A percentile compares a stretch with the other conserved stretches of the same genome.
These are phyloP conservation scores for Sitodiplosis mosellana DNA, from an alignment of 1,140 invertebrate genomes.

Conservation along the genomic window DNA sequence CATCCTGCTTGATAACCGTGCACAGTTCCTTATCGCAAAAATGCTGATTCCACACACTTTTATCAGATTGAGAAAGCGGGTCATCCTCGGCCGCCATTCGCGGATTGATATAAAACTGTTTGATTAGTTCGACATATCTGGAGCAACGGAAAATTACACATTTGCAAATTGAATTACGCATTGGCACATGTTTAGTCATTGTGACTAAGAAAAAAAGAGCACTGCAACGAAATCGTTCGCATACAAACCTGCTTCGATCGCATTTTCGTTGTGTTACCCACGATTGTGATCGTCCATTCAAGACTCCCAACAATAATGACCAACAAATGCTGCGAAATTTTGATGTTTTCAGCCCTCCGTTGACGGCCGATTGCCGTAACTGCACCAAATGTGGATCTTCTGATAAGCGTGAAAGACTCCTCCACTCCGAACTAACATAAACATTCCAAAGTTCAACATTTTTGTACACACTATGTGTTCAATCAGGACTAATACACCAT, in stretches of 20 bases:
- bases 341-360: slow-evolving; percentile 25
- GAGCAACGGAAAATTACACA: neutral
- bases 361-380: slow-evolving; percentile 19
- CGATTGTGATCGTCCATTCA: slow-evolving; percentile 13
- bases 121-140: slow-evolving; percentile 19
- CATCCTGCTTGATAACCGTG: slow-evolving; percentile 56
- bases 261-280: slow-evolving; percentile 19
- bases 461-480: too few species aligned
- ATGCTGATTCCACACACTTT: slow-evolving; percentile 66
- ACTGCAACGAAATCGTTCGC: too few species aligned
- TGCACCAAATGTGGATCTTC: slow-evolving; percentile 13
- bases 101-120: slow-evolving; percentile 21
- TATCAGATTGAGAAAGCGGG: slow-evolving; percentile 18
- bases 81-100: slow-evolving; percentile 13
- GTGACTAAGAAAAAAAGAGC: too few species aligned
- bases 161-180: too few species aligned
- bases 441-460: too few species aligned
- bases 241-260: slow-evolving; percentile 9
- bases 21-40: slow-evolving; percentile 61
- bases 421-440: slow-evolving; percentile 22
- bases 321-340: slow-evolving; percentile 29
- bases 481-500: too few species aligned
- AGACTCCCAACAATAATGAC: slow-evolving; percentile 23
- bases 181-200: too few species aligned
- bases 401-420: slow-evolving; percentile 11